Percentiles rank a stretch among this genome's conserved stretches.
Evolutionary conservation across 2,113 vertebrate species (phyloP).

Genomic region (Ia io): DNA sequence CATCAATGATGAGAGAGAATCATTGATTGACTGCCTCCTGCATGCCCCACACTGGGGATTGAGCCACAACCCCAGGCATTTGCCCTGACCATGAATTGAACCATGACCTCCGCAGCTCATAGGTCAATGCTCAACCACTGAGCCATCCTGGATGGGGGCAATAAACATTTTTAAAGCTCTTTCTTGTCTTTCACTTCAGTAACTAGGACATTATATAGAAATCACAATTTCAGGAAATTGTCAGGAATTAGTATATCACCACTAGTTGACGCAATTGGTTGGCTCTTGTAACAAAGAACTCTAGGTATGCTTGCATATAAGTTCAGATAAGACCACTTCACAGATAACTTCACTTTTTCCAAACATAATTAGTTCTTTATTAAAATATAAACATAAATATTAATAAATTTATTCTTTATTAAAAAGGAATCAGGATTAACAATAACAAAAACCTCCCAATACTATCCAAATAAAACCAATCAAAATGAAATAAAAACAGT

Average conservation of each 20-base stretch:
- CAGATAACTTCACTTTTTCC: slow-evolving; percentile 42
- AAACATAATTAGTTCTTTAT: slow-evolving; percentile 62
- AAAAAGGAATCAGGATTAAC: slow-evolving; percentile 52
- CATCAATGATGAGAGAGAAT: too few species aligned
- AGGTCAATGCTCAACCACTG: too few species aligned
- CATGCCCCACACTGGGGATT: too few species aligned
- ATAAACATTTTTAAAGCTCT: slow-evolving; percentile 34
- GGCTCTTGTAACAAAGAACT: neutral
- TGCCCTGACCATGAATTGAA: too few species aligned
- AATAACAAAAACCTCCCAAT: slow-evolving; percentile 46
- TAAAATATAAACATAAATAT: slow-evolving; percentile 69
- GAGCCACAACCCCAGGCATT: too few species aligned
- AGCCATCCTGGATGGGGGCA: too few species aligned
- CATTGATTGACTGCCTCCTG: too few species aligned
- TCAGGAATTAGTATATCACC: neutral
- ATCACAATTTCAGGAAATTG: neutral
- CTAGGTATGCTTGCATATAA: neutral
- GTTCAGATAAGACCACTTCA: slow-evolving; percentile 24
- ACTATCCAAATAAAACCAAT: slow-evolving; percentile 56
- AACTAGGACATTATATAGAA: neutral
- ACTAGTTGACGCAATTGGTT: neutral
- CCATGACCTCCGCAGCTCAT: too few species aligned
- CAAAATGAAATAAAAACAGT: slow-evolving; percentile 41
- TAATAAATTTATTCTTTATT: slow-evolving; percentile 68
- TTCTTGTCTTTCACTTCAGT: slow-evolving; percentile 14